Conservation (phyloP, 2,113 vertebrate species). For the Hemicordylus capensis region DNA sequence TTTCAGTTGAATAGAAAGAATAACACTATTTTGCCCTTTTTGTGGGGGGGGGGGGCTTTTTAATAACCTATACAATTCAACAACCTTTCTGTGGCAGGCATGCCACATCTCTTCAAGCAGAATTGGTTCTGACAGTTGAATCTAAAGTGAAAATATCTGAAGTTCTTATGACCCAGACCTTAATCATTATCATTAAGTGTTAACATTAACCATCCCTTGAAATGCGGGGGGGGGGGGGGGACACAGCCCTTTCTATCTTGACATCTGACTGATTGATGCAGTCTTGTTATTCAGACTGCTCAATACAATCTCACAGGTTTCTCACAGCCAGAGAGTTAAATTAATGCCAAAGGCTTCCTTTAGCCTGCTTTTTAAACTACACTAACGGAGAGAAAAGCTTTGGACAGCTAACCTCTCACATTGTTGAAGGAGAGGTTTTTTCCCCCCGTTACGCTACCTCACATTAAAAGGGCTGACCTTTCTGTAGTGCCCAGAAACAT, state of each 20-base stretch:
- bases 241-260: not conserved
- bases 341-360: slow-evolving; percentile 12
- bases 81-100: not conserved
- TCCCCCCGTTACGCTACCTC: not conserved
- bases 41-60: not conserved
- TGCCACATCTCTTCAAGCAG: not conserved
- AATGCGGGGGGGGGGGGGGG: not conserved
- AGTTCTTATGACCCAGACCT: not conserved
- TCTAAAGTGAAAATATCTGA: not conserved
- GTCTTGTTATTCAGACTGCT: not conserved
- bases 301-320: not conserved
- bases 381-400: not conserved
- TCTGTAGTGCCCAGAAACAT: not conserved
- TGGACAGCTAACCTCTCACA: slow-evolving; percentile 12
- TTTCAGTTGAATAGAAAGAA: not conserved
- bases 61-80: not conserved
- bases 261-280: slow-evolving; percentile 13
- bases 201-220: not conserved
- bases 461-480: slow-evolving; percentile 3
- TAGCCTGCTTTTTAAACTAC: slow-evolving; percentile 28
- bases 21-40: not conserved
- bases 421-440: not conserved
- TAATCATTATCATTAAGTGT: slow-evolving; percentile 11
- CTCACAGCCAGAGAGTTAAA: not conserved
- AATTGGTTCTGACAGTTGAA: not conserved